phyloP scores from a whole-genome alignment of 2,797 vertebrate genomes.

The Menidia menidia region DNA sequence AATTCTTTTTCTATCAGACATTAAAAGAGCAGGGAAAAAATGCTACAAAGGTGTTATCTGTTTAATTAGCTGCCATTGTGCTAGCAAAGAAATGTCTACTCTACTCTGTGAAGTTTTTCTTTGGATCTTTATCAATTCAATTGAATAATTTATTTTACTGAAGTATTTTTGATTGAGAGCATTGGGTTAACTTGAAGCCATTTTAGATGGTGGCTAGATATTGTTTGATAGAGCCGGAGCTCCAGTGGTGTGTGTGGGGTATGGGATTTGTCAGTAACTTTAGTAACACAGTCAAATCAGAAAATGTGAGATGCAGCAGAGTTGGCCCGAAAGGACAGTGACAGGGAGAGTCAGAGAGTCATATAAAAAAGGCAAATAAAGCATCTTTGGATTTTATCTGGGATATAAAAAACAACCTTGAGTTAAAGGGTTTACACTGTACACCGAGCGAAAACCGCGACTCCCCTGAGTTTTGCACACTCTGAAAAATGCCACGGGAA shows the following conservation, averaged over 20 bases:
- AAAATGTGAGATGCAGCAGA: conserved; percentile 33
- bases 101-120: conserved; percentile 22
- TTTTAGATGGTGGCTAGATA: too few species aligned
- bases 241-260: conserved; percentile 12
- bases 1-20: background rate
- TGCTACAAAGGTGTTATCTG: conserved; percentile 38
- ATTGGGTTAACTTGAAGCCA: too few species aligned
- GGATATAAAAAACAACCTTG: conserved; percentile 37
- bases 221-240: background rate
- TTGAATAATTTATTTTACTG: conserved; percentile 20
- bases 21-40: conserved; percentile 12
- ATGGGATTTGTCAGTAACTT: background rate
- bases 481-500: conserved; percentile 54
- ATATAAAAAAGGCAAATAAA: conserved; percentile 5
- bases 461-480: conserved; percentile 48
- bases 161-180: conserved; percentile 15
- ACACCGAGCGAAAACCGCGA: conserved; percentile 34
- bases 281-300: conserved; percentile 24
- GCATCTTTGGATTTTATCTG: conserved; percentile 23
- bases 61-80: conserved; percentile 45
- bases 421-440: conserved; percentile 46
- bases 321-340: conserved; percentile 14
- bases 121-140: conserved; percentile 24
- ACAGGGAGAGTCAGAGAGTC: conserved; percentile 4
- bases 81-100: conserved; percentile 19